A percentile compares a stretch with the other conserved stretches of the same genome.
Evolutionary conservation across 1,140 invertebrate genomes (phyloP).

Genomic region (Drosophila watanabei): DNA sequence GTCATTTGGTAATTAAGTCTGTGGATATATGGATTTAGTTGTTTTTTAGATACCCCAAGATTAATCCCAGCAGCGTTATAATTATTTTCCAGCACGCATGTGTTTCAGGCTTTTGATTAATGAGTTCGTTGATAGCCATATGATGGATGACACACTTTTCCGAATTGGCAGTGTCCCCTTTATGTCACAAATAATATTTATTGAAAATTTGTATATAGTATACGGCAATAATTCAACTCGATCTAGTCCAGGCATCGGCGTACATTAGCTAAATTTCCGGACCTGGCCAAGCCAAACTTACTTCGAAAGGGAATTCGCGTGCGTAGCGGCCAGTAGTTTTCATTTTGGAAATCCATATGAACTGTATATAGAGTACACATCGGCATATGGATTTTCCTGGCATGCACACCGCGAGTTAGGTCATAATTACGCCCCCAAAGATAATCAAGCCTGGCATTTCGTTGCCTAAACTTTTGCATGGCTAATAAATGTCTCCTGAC

Average conservation of each 20-base stretch:
- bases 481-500: constrained; percentile 14
- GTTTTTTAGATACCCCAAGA: constrained; percentile 15
- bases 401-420: constrained; percentile 55
- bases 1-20: constrained; percentile 50
- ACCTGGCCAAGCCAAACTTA: neutral
- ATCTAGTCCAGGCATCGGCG: constrained; percentile 5
- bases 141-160: constrained; percentile 49
- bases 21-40: constrained; percentile 2
- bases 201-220: constrained; percentile 12
- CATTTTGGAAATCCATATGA: constrained; percentile 55
- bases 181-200: constrained; percentile 11
- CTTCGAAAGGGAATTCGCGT: constrained; percentile 35
- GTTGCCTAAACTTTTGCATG: constrained; percentile 64
- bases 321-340: constrained; percentile 14
- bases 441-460: constrained; percentile 76
- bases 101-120: constrained; percentile 60
- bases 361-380: constrained; percentile 24
- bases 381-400: constrained; percentile 64
- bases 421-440: constrained; percentile 68
- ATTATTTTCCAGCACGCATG: constrained; percentile 67
- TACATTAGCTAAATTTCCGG: constrained; percentile 12
- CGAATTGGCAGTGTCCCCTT: neutral
- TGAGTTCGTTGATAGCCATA: constrained; percentile 55
- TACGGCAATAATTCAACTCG: constrained; percentile 14
- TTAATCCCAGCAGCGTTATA: constrained; percentile 59